These are phyloP conservation scores for Drosophila testacea DNA, from an alignment of 2,888 invertebrate species.

Conservation along the genomic window DNA sequence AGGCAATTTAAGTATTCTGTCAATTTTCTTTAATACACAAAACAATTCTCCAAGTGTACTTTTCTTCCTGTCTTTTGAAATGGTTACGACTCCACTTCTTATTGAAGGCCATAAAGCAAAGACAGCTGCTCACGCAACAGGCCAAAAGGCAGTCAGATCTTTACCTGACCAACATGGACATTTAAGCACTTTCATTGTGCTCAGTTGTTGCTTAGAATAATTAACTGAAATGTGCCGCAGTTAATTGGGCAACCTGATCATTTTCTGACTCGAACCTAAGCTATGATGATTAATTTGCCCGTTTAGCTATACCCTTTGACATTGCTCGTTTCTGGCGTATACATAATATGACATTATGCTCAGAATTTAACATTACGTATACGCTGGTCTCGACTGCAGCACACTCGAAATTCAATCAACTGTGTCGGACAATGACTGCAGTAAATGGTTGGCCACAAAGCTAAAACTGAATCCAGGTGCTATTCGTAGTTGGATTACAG, in stretches of 20 bases:
- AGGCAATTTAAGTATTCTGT: no score
- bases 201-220: constrained; percentile 41
- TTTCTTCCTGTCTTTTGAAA: background rate
- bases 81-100: constrained; percentile 14
- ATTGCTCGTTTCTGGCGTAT: constrained; percentile 4
- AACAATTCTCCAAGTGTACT: background rate
- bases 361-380: background rate
- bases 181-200: background rate
- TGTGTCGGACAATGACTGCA: constrained; percentile 31
- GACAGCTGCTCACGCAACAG: constrained; percentile 35
- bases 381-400: background rate
- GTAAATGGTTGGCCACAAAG: constrained; percentile 56
- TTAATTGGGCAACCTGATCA: constrained; percentile 37
- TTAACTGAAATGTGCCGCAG: constrained; percentile 42
- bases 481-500: constrained; percentile 29
- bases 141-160: background rate
- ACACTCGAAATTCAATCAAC: constrained; percentile 29
- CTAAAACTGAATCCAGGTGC: constrained; percentile 40
- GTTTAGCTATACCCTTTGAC: background rate
- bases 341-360: constrained; percentile 19
- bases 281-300: constrained; percentile 30
- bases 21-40: no score
- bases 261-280: background rate
- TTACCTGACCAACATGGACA: background rate
- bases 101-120: constrained; percentile 26